Base-by-base conservation (phyloP, 2,113 vertebrate species). In the Lepidothrix coronata region DNA sequence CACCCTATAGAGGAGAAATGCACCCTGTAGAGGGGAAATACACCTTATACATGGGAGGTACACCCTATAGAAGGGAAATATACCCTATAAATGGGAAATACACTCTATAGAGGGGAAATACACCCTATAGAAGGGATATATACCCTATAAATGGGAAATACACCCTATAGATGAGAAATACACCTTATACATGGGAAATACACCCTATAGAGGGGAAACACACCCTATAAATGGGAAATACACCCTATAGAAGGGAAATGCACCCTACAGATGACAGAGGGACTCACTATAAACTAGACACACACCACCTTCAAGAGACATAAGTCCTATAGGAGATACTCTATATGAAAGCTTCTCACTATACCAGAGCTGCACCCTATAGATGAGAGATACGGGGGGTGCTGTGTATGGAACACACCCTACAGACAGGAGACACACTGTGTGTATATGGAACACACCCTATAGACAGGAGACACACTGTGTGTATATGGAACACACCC, bases 21-120 rank as follows among this genome's bases (percentile, higher is more conserved):
- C 31, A 61, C 24, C 54, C 46, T 35, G n/a, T 3, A 51, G 35
- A 59, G 3, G 12, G 14, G 8, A 59, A 31, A 48, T 76, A 5
- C 58, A 25, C 9, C 20, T 44, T 14, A 14, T 8, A 24, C n/a
- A 30, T 2, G 27, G 7, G 25, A 70, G 12, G 22, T 22, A 8
- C n/a, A 71, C 4, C 20, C 35, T 39, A 12, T 17, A 12, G 25
- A 28, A 2, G 24, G 33, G n/a, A 61, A 6, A 61, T 12, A 0
- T 11, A 31, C 5, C 35, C 1, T 27, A 51, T 3, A 41, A 22
- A 33, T 4, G 28, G 33, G 55, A 58, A 21, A 33, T 57, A 5
- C 7, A 33, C 19, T 11, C 11, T 57, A 21, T 27, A 19, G 54
- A 19, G 9, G 30, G 7, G 12, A 57, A 2, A 55, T 31, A 0